These are phyloP conservation scores for Ciconia boyciana DNA, from an alignment of 2,113 vertebrate species.

Conservation along the genomic window DNA sequence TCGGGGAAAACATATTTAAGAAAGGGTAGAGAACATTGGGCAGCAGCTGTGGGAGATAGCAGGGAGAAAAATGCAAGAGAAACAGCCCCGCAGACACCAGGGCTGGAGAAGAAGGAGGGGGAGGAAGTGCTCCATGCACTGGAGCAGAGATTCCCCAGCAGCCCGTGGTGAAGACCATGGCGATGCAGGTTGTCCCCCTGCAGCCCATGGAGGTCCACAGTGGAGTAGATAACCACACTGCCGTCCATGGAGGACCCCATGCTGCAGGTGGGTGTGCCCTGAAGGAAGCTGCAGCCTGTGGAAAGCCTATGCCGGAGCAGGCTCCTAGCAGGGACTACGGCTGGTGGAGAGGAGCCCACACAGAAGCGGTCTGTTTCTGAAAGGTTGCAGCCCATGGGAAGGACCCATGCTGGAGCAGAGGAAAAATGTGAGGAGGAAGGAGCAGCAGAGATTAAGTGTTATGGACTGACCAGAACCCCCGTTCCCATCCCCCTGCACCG, in stretches of 20 bases:
- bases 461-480: background rate
- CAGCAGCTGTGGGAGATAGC: background rate
- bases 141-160: background rate
- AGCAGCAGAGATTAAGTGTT: background rate
- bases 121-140: background rate
- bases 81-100: background rate
- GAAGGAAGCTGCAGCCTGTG: background rate
- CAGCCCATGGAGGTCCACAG: background rate
- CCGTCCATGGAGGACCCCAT: background rate
- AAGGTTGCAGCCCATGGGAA: background rate
- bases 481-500: rapidly evolving
- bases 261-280: background rate
- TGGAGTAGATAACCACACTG: background rate
- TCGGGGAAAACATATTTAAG: background rate
- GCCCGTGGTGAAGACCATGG: background rate
- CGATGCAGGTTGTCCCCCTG: background rate
- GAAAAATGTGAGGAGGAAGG: background rate
- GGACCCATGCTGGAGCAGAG: background rate
- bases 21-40: background rate
- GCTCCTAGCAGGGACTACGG: too few species aligned
- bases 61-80: background rate
- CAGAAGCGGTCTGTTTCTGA: background rate
- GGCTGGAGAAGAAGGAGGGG: background rate
- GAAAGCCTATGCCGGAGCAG: background rate
- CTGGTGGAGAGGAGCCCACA: background rate